Evolutionary conservation across 2,888 invertebrate species (phyloP).

Genomic region (Lochmaea crataegi): DNA sequence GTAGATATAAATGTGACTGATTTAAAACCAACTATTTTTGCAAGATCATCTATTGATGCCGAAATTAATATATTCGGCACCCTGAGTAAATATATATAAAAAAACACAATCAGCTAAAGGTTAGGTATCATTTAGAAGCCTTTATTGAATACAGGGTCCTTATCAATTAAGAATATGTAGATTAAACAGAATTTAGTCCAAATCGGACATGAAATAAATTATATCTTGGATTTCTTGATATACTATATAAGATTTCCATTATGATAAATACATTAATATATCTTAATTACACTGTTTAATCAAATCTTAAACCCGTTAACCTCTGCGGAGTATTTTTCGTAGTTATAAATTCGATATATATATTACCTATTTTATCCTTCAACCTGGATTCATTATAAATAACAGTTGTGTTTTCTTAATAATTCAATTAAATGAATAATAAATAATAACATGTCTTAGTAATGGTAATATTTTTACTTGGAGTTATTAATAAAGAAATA

Average conservation of each 20-base stretch:
- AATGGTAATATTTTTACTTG: too few relatives aligned
- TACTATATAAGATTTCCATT: slow-evolving; percentile 51
- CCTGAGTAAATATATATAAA: slow-evolving; percentile 54
- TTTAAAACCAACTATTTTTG: slow-evolving; percentile 51
- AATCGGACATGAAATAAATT: slow-evolving; percentile 53
- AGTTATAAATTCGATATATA: slow-evolving; percentile 11
- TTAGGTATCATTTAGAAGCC: slow-evolving; percentile 64
- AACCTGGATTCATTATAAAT: not conserved
- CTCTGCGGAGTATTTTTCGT: not conserved
- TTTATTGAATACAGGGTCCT: slow-evolving; percentile 66
- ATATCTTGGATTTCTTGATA: slow-evolving; percentile 60
- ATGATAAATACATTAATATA: slow-evolving; percentile 42
- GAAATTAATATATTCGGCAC: slow-evolving; percentile 50
- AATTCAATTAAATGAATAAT: not conserved
- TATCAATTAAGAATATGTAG: slow-evolving; percentile 63
- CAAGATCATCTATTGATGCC: slow-evolving; percentile 50
- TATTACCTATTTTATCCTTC: not conserved
- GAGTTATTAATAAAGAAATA: not conserved
- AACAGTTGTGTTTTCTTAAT: not conserved
- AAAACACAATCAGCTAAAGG: slow-evolving; percentile 61
- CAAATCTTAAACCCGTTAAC: slow-evolving; percentile 2
- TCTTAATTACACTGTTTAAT: slow-evolving; percentile 43
- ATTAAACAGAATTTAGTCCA: slow-evolving; percentile 58
- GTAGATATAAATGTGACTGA: slow-evolving; percentile 55
- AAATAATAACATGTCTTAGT: not conserved